Base-by-base conservation (phyloP, 2,888 invertebrate species). In the Tortrix viridana region DNA sequence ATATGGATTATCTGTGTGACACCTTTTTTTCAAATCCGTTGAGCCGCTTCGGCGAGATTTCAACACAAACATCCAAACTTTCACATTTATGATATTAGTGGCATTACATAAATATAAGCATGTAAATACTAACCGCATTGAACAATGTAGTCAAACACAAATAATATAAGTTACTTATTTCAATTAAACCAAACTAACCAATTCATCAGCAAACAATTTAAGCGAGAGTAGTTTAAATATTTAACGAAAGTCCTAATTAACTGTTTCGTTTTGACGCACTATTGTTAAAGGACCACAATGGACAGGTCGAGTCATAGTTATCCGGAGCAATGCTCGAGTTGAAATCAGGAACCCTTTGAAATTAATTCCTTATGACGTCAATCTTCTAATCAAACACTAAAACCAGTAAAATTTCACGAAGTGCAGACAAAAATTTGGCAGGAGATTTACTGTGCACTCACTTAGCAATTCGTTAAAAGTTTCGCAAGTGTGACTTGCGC, bases 251-350 rank as follows among this genome's bases (percentile, higher is more conserved):
- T 47, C 49, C 58, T 53, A 58, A 58, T 58, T 63, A 43, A 53
- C 41, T 48, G 58, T 63, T 63, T 57, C 58, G 63, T 63, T 58
- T 47, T 41, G 32, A 48, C 47, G 37, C 49, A 55, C 22, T 56
- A 57, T 62, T 62, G 62, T 62, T 48, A 54, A 43, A 19, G 50
- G n/a, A 26, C 26, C 53, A 58, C 63, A 63, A 63, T 63, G 43
- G 57, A 12, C n/a, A 26, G 62, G 26, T 14, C 53, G 16, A 32
- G 38, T 23, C 48, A 47, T 32, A 32, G 53, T 63, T 52, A 63
- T 57, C 63, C 53, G 47, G n/a, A 32, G 49, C 20, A 41, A 52
- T 52, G 46, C 62, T 62, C 20, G 56, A 62, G 50, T 52, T 20
- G 20, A 50, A 56, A 52, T 62, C 62, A 19, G 49, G 49, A 48